A percentile compares a stretch with the other conserved stretches of the same genome.
Conservation (phyloP, 2,797 vertebrate species). For the Emys orbicularis region DNA sequence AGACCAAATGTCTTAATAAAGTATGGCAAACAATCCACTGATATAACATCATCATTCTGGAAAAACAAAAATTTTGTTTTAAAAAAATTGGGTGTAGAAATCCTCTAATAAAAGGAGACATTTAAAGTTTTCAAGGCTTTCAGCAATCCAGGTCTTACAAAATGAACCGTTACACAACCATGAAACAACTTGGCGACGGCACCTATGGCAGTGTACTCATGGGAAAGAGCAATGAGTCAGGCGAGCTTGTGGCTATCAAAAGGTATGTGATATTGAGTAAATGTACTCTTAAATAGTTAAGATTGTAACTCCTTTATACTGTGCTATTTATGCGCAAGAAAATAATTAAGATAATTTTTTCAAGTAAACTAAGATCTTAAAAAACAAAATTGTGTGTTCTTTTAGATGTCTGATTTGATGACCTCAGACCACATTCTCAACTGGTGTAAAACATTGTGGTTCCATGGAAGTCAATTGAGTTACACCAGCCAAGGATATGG, state of each 20-base stretch:
- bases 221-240: slow-evolving; percentile 96
- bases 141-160: slow-evolving; percentile 45
- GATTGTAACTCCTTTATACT: background rate
- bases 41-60: slow-evolving; percentile 36
- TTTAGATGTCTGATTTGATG: background rate
- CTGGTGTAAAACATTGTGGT: background rate
- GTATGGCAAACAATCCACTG: slow-evolving; percentile 54
- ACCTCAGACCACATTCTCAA: background rate
- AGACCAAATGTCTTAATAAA: background rate
- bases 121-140: background rate
- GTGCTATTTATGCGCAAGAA: background rate
- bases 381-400: background rate
- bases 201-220: slow-evolving; percentile 97
- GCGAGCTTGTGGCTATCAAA: slow-evolving; percentile 98
- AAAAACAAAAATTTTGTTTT: background rate
- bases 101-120: slow-evolving; percentile 19
- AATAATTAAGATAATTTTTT: background rate
- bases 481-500: background rate
- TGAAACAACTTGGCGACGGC: slow-evolving; percentile 95
- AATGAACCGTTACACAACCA: slow-evolving; percentile 97
- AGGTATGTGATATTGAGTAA: slow-evolving; percentile 81
- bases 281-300: background rate
- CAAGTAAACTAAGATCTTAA: background rate
- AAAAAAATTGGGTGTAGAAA: background rate
- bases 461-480: background rate